Percentiles rank a stretch among this genome's conserved stretches.
Evolutionary conservation across 1,140 invertebrate genomes (phyloP).

Genomic region (honey bee (Apis mellifera)): Amel_HAv3.1 CM009931.2:23285501-23286000

Average conservation of each 20-base stretch:
- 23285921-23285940: not conserved
- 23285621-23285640: not conserved
- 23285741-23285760: not conserved
- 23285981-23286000: not conserved
- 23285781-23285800: not conserved
- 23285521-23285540: conserved; percentile 4
- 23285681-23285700: not conserved
- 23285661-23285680: not conserved
- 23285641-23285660: not conserved
- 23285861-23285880: conserved; percentile 1
- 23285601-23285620: conserved; percentile 17
- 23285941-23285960: not conserved
- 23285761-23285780: not conserved
- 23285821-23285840: not conserved
- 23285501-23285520: conserved; percentile 23
- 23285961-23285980: no score
- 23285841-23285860: not conserved
- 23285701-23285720: not conserved
- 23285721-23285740: not conserved
- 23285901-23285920: not conserved
- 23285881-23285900: not conserved
- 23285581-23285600: conserved; percentile 26
- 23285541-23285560: not conserved
- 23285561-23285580: not conserved
- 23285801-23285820: not conserved